These are phyloP conservation scores for Halcyon malimbica DNA, from an alignment of 2,113 vertebrate species.

Conservation along the genomic window DNA sequence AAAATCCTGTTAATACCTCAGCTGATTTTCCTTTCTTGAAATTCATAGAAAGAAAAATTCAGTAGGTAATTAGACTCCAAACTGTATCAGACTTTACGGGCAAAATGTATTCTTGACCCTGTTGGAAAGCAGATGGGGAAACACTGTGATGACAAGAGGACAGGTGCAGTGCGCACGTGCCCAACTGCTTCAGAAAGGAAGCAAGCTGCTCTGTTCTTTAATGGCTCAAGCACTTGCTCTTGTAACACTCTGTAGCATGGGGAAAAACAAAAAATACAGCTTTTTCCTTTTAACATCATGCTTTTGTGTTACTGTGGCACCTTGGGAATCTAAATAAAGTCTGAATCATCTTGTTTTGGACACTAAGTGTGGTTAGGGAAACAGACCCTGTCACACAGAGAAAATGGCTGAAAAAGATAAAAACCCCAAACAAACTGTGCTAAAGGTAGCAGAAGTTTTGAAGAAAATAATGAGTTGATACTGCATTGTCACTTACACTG, in stretches of 20 bases:
- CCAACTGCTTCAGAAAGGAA: not conserved
- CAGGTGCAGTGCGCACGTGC: not conserved
- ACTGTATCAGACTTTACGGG: not conserved
- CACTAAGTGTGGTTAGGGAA: not conserved
- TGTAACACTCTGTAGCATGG: not conserved
- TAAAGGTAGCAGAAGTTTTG: not conserved
- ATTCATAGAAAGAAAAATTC: constrained; percentile 12
- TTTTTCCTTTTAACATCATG: not conserved
- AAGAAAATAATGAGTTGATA: not conserved
- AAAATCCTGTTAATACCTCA: not conserved
- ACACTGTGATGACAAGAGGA: not conserved
- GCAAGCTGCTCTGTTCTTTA: constrained; percentile 24
- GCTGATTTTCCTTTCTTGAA: not conserved
- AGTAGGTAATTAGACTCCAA: not conserved
- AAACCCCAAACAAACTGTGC: not conserved
- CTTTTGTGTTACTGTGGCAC: not conserved
- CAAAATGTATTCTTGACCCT: not conserved
- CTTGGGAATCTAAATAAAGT: not conserved
- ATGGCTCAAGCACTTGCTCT: not conserved
- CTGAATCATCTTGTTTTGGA: not conserved
- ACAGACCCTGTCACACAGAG: not conserved
- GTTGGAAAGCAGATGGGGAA: constrained; percentile 46
- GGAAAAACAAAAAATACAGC: not conserved
- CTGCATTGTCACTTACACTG: not conserved
- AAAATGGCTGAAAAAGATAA: not conserved